These are phyloP conservation scores for Nasonia giraulti DNA, from an alignment of 1,140 invertebrate genomes.

Conservation along the genomic window DNA sequence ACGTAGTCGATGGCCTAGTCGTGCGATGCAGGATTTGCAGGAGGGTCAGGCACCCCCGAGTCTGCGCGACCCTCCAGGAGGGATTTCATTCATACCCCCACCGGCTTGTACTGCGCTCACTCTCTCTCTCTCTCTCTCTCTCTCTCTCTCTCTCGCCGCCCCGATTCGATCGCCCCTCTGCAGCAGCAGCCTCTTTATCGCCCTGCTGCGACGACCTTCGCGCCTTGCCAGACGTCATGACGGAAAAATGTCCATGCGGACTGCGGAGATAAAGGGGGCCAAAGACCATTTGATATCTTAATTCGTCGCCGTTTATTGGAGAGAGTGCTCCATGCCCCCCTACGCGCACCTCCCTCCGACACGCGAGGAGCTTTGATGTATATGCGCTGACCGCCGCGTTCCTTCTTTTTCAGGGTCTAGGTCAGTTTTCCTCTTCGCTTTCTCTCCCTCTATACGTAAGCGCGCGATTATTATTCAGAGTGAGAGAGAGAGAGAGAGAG, in stretches of 20 bases:
- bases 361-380: neutral
- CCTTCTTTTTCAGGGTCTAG: conserved; percentile 39
- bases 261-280: conserved; percentile 63
- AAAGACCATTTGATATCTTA: conserved; percentile 73
- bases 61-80: conserved; percentile 65
- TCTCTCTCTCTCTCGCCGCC: conserved; percentile 46
- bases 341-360: conserved; percentile 28
- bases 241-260: conserved; percentile 24
- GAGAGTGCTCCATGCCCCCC: conserved; percentile 56
- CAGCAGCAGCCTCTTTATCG: conserved; percentile 54
- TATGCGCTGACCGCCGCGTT: conserved; percentile 38
- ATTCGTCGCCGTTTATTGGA: conserved; percentile 59
- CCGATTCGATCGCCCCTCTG: conserved; percentile 53
- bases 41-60: conserved; percentile 69
- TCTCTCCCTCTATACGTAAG: neutral
- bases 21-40: conserved; percentile 57
- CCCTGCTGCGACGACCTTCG: conserved; percentile 40
- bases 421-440: conserved; percentile 38
- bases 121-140: conserved; percentile 31
- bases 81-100: conserved; percentile 73
- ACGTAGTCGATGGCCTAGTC: conserved; percentile 33
- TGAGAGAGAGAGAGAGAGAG: too few species aligned
- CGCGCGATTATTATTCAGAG: neutral
- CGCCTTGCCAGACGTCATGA: neutral
- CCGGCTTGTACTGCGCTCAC: neutral